Conservation (phyloP, 1,140 invertebrate genomes). For the Zaprionus davidi region DNA sequence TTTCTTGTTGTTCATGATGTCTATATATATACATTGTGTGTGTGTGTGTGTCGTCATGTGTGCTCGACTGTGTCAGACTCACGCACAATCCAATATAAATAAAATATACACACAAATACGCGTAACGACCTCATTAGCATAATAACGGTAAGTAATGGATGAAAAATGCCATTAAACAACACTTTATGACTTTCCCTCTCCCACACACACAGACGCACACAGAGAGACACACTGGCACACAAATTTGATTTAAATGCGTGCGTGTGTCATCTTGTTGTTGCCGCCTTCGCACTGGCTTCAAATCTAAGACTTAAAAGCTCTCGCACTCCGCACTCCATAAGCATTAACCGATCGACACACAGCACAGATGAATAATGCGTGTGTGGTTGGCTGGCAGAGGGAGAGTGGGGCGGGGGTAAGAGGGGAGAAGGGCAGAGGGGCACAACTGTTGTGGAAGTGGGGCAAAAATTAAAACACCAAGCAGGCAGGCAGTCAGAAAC, state of each 20-base stretch:
- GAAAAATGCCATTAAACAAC: conserved; percentile 84
- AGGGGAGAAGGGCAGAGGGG: too few relatives aligned
- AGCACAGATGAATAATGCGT: conserved; percentile 29
- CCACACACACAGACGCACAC: conserved; percentile 6
- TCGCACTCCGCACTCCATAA: conserved; percentile 23
- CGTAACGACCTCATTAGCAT: conserved; percentile 83
- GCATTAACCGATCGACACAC: conserved; percentile 37
- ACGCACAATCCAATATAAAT: conserved; percentile 76
- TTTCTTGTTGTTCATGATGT: conserved; percentile 34
- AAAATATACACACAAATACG: conserved; percentile 81
- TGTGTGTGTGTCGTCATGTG: conserved; percentile 28
- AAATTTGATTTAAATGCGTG: conserved; percentile 61
- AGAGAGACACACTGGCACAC: conserved; percentile 5
- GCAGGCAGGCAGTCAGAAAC: background rate
- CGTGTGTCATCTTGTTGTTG: conserved; percentile 37
- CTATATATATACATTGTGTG: conserved; percentile 14
- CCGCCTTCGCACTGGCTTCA: conserved; percentile 52
- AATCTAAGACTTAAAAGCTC: conserved; percentile 50
- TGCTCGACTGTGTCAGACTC: conserved; percentile 43
- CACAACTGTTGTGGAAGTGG: background rate
- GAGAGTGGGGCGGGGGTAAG: background rate
- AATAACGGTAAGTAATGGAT: conserved; percentile 84
- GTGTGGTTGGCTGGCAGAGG: background rate
- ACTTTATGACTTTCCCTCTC: conserved; percentile 79
- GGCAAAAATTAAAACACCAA: background rate